Percentiles rank a stretch among this genome's conserved stretches.
phyloP scores from a whole-genome alignment of 2,888 invertebrate species.

The Celastrina argiolus region DNA sequence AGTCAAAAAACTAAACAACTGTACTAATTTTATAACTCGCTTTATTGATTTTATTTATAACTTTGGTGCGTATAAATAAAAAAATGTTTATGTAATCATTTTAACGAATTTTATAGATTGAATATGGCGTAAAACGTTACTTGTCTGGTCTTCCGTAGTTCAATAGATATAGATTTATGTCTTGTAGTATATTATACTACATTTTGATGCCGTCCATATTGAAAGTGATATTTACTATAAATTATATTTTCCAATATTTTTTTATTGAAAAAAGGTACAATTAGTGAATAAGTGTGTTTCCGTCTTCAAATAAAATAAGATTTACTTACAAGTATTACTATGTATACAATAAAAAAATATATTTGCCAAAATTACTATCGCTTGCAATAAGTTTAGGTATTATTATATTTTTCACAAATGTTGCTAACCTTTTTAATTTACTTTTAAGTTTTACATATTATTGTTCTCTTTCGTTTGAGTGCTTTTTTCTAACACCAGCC shows the following conservation, averaged over 20 bases:
- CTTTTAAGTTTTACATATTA: not conserved
- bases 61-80: not conserved
- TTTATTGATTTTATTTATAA: not conserved
- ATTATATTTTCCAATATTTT: not conserved
- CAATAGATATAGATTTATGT: not conserved
- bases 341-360: not conserved
- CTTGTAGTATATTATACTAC: not conserved
- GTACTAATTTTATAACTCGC: not conserved
- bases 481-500: slow-evolving; percentile 5
- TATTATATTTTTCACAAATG: not conserved
- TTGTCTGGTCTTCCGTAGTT: slow-evolving; percentile 1
- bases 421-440: not conserved
- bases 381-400: not conserved
- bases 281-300: not conserved
- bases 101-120: not conserved
- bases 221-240: not conserved
- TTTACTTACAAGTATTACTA: not conserved
- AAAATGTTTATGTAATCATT: not conserved
- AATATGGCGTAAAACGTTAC: not conserved
- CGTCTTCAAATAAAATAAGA: not conserved
- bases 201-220: slow-evolving; percentile 10
- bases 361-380: slow-evolving; percentile 1
- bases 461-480: not conserved
- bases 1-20: slow-evolving; percentile 18
- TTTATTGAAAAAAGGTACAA: slow-evolving; percentile 13